Base-by-base conservation (phyloP, 1,140 invertebrate genomes). In the Chlorops oryzae region DNA sequence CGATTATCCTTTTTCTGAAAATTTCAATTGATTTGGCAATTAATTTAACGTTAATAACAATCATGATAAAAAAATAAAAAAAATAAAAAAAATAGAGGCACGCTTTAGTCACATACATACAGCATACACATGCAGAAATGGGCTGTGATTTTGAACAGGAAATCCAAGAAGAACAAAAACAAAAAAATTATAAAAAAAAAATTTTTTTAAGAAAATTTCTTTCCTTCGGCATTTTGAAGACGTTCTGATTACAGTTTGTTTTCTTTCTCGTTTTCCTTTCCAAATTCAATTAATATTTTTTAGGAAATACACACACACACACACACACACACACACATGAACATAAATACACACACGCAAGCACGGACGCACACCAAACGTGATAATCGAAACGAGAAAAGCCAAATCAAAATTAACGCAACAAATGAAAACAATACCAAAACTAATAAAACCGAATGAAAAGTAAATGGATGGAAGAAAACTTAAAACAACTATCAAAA, bases 361-460 rank as follows among this genome's bases (percentile, higher is more conserved):
- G n/a, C n/a, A n/a, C n/a, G n/a, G n/a, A n/a, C n/a, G n/a, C n/a
- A n/a, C n/a, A n/a, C n/a, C n/a, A n/a, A n/a, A n/a, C n/a, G n/a
- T n/a, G n/a, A n/a, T n/a, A 32, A 9, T 13, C 35, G 18, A 38
- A 13, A 65, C 51, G 51, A 64, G 13, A 55, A 47, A 64, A 65
- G 60, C 63, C 60, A 65, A 65, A 65, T 65, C 63, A 65, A 65
- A 65, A 65, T 59, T 62, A n/a, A n/a, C n/a, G 53, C 52, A 55
- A 52, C 37, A 47, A 50, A 55, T 40, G 44, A 50, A 47, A 50
- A 20, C 32, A n/a, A 25, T 27, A 23, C 25, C 12, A 21, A 27
- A 27, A 24, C 25, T 37, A 55, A 23, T 25, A 48, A 45, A 43
- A 38, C 18, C 5, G 45, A 56, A 58, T 57, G 32, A 50, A 62